phyloP scores from a whole-genome alignment of 1,140 invertebrate genomes.

The Elysia chlorotica region DNA sequence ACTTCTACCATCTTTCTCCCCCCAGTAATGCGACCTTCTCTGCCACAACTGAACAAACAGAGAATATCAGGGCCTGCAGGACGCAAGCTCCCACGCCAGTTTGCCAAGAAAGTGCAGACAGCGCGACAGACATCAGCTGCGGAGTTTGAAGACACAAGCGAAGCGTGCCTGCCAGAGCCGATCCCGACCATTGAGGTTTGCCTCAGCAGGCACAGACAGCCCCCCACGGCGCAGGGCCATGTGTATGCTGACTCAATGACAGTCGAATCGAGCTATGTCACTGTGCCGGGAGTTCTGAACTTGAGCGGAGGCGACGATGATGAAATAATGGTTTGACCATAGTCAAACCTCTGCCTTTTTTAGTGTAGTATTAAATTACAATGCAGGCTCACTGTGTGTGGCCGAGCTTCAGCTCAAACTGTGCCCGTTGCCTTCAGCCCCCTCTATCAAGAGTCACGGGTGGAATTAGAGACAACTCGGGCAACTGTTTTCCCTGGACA shows the following conservation, averaged over 20 bases:
- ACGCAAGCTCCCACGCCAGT: neutral
- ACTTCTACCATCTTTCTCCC: neutral
- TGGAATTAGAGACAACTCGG: neutral
- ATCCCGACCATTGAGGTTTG: neutral
- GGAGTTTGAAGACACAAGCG: slow-evolving; percentile 5
- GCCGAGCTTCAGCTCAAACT: neutral
- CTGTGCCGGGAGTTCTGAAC: slow-evolving; percentile 1
- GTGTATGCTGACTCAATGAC: slow-evolving; percentile 14
- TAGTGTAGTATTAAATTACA: neutral
- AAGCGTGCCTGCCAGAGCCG: neutral
- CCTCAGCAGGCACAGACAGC: too few species aligned
- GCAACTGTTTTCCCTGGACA: neutral
- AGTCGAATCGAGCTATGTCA: slow-evolving; percentile 24
- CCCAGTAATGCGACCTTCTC: slow-evolving; percentile 1
- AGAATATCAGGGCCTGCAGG: neutral
- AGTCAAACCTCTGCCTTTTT: slow-evolving; percentile 20
- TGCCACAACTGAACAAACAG: slow-evolving; percentile 12
- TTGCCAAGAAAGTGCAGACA: neutral
- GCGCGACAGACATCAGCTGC: neutral
- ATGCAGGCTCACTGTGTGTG: neutral
- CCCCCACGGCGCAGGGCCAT: neutral
- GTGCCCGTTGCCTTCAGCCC: neutral
- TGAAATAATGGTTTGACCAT: slow-evolving; percentile 39
- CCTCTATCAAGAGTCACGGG: too few species aligned
- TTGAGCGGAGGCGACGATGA: slow-evolving; percentile 23